These are phyloP conservation scores for Cettia cetti DNA, from an alignment of 2,113 vertebrate species.

Conservation along the genomic window DNA sequence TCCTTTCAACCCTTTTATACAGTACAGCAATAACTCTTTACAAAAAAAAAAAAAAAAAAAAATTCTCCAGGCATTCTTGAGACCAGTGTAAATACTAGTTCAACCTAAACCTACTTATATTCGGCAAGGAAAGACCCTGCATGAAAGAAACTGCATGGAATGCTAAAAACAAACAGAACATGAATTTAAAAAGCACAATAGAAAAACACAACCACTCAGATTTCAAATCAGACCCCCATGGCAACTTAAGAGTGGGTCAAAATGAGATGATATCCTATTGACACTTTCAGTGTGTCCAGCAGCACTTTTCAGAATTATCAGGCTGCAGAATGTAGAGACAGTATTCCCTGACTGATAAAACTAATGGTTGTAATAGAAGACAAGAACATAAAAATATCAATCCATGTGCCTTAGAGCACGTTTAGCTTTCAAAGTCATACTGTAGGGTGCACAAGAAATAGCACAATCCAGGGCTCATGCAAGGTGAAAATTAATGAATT, in stretches of 20 bases:
- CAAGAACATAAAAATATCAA: background rate
- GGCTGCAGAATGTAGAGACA: background rate
- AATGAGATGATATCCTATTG: background rate
- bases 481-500: background rate
- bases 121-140: background rate
- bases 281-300: background rate
- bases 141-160: background rate
- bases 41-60: background rate
- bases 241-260: background rate
- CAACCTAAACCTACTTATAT: background rate
- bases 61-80: background rate
- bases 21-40: background rate
- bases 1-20: background rate
- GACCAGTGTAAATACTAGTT: background rate
- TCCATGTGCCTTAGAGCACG: fast-evolving
- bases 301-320: background rate
- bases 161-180: background rate
- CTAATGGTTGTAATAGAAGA: background rate
- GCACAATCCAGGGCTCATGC: fast-evolving
- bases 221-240: background rate
- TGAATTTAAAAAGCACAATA: background rate
- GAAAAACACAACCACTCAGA: background rate
- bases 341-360: background rate
- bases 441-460: background rate
- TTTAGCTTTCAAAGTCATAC: background rate